These are phyloP conservation scores for Procambarus virginalis DNA, from an alignment of 1,140 invertebrate genomes.

Conservation along the genomic window DNA sequence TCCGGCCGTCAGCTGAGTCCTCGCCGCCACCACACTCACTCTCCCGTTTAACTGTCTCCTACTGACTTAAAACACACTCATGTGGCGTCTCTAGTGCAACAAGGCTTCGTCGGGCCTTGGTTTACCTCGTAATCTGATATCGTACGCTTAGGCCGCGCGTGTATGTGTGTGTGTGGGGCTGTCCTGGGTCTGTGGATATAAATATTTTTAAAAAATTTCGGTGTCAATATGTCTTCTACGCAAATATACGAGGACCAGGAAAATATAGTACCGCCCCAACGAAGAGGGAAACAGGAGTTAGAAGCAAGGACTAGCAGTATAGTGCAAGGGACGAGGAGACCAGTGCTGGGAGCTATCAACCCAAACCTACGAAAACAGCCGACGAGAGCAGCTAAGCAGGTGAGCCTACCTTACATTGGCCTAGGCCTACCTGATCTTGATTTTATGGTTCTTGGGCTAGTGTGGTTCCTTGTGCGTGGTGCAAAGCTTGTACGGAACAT, in stretches of 20 bases:
- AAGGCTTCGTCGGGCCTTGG: background rate
- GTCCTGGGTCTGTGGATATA: no score
- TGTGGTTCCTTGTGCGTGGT: no score
- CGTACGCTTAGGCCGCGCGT: background rate
- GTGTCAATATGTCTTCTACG: conserved; percentile 24
- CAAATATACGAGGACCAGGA: conserved; percentile 61
- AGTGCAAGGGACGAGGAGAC: conserved; percentile 15
- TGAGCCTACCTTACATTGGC: background rate
- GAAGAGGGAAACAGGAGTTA: conserved; percentile 17
- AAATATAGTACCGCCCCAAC: conserved; percentile 53
- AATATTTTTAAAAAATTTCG: background rate
- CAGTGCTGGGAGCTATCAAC: conserved; percentile 50
- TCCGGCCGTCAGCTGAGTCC: conserved; percentile 17
- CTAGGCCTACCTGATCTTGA: no score
- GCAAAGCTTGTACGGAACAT: no score
- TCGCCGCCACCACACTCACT: background rate
- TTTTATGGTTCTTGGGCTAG: no score
- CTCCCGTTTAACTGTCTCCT: background rate
- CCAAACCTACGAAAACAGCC: conserved; percentile 59
- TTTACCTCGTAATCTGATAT: background rate
- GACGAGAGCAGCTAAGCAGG: conserved; percentile 62
- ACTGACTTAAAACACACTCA: background rate
- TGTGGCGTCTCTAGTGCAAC: background rate
- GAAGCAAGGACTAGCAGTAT: background rate
- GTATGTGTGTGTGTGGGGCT: no score